Conservation (phyloP, 2,888 invertebrate genomes). For the Lithophane ornitopus region DNA sequence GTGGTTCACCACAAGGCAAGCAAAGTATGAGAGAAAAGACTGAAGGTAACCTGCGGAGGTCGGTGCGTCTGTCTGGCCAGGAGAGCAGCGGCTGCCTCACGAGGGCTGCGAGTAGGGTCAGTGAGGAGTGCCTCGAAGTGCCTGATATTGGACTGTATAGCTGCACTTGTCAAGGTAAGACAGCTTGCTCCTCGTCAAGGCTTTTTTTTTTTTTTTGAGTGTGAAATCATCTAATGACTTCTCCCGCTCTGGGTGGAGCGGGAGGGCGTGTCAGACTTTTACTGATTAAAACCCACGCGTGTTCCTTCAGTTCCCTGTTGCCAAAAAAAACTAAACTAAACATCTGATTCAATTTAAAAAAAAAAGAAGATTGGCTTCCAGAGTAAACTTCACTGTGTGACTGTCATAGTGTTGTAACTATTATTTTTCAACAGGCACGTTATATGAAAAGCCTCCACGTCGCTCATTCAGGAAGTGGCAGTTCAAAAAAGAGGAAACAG, state of each 20-base stretch:
- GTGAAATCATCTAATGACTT: too few relatives aligned
- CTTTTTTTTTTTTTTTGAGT: too few relatives aligned
- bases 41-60: background rate
- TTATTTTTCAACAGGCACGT: slow-evolving; percentile 70
- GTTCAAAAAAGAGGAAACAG: slow-evolving; percentile 64
- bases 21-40: background rate
- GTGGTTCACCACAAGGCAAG: slow-evolving; percentile 5
- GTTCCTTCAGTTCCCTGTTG: too few relatives aligned
- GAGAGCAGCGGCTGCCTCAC: background rate
- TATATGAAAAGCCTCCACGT: slow-evolving; percentile 77
- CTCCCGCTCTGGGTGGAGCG: too few relatives aligned
- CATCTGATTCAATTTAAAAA: too few relatives aligned
- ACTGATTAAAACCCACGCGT: too few relatives aligned
- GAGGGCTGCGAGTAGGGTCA: background rate
- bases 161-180: slow-evolving; percentile 81
- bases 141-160: slow-evolving; percentile 68
- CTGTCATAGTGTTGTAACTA: background rate
- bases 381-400: too few relatives aligned
- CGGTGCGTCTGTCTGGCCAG: background rate
- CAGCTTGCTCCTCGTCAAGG: background rate
- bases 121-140: background rate
- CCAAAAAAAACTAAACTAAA: too few relatives aligned
- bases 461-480: slow-evolving; percentile 82
- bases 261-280: too few relatives aligned
- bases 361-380: too few relatives aligned